phyloP scores from a whole-genome alignment of 2,113 vertebrate genomes.

The Scortum barcoo region DNA sequence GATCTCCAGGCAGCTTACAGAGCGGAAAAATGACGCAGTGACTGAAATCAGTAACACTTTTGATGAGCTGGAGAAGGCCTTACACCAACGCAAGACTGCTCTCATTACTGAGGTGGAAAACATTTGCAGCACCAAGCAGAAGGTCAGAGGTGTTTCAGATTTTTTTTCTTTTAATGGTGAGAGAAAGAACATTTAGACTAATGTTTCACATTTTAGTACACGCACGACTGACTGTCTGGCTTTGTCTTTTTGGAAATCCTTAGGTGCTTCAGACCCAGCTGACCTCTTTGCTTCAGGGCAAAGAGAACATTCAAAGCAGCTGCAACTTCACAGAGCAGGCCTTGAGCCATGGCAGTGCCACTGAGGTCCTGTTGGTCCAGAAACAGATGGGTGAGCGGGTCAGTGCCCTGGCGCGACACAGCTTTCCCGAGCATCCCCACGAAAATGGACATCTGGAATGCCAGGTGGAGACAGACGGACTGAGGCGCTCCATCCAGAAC shows the following conservation, averaged over 20 bases:
- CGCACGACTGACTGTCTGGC: background rate
- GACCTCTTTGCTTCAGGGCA: conserved; percentile 91
- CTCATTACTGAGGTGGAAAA: conserved; percentile 88
- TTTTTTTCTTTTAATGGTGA: background rate
- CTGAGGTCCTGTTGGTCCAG: conserved; percentile 92
- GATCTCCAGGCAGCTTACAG: conserved; percentile 93
- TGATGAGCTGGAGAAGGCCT: conserved; percentile 91
- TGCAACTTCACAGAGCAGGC: conserved; percentile 96
- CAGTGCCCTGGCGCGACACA: conserved; percentile 87
- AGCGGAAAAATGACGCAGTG: conserved; percentile 91
- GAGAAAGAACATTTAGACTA: rapidly evolving
- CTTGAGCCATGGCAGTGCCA: conserved; percentile 92
- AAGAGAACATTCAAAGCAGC: conserved; percentile 96
- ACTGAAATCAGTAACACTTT: conserved; percentile 93
- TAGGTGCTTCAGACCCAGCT: conserved; percentile 95
- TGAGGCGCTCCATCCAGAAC: conserved; percentile 94
- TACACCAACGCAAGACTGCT: conserved; percentile 91
- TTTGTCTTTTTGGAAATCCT: background rate
- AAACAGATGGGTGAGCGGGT: conserved; percentile 97
- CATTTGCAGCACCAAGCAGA: conserved; percentile 87
- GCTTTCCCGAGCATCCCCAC: conserved; percentile 91
- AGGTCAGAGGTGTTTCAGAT: conserved; percentile 82
- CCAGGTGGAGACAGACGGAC: conserved; percentile 92
- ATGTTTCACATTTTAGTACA: background rate
- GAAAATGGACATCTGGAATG: conserved; percentile 95